phyloP scores from a whole-genome alignment of 1,140 invertebrate genomes.

The Formica selysi region DNA sequence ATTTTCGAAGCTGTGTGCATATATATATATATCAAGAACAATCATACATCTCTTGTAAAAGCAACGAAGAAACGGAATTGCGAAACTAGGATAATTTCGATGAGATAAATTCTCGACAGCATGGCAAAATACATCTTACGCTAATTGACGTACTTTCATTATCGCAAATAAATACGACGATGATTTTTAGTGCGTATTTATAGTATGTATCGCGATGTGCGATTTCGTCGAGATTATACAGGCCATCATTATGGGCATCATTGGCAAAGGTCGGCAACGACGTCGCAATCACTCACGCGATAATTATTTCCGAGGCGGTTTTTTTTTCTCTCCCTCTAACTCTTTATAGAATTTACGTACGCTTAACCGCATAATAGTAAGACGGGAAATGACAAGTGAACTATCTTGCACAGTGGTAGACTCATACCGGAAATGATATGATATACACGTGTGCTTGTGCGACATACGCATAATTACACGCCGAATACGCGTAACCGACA shows the following conservation, averaged over 20 bases:
- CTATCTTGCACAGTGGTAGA: slow-evolving; percentile 46
- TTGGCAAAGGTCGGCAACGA: slow-evolving; percentile 12
- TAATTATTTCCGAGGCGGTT: background rate
- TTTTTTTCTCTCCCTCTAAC: background rate
- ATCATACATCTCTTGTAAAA: background rate
- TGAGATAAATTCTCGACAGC: background rate
- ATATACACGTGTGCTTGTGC: slow-evolving; percentile 27
- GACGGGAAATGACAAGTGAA: slow-evolving; percentile 75
- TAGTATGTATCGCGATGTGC: background rate
- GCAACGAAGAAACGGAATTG: background rate
- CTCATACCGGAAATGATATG: slow-evolving; percentile 73
- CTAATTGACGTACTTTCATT: background rate
- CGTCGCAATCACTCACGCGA: background rate
- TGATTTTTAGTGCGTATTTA: slow-evolving; percentile 2
- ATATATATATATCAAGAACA: background rate
- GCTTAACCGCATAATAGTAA: slow-evolving; percentile 65
- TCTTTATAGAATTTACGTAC: background rate
- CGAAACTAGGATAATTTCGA: background rate
- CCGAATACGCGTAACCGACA: slow-evolving; percentile 13
- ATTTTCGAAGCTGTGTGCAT: background rate
- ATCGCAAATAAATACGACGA: slow-evolving; percentile 14
- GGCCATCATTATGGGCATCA: slow-evolving; percentile 16
- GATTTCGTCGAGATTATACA: slow-evolving; percentile 29
- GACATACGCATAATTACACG: slow-evolving; percentile 41
- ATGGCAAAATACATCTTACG: background rate